Evolutionary conservation across 1,140 invertebrate species (phyloP).

Genomic region (Magallana gigas): DNA sequence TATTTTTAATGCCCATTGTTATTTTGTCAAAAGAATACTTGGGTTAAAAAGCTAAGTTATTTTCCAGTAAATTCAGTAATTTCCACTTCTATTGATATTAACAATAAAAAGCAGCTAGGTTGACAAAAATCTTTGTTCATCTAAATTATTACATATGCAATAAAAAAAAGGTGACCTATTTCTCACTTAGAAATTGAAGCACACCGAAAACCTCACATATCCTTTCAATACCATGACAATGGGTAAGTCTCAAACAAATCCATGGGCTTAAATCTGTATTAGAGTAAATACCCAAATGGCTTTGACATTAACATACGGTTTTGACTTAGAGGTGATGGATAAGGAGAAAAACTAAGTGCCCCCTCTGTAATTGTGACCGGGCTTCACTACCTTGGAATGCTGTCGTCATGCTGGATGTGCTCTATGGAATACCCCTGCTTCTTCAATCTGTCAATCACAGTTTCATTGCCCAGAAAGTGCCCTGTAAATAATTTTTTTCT

Average conservation of each 20-base stretch:
- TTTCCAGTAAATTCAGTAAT: no score
- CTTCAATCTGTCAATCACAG: conserved; percentile 80
- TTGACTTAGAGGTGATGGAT: conserved; percentile 22
- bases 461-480: conserved; percentile 81
- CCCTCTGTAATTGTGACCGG: not conserved
- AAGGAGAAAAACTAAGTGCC: conserved; percentile 70
- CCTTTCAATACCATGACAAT: conserved; percentile 19
- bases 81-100: no score
- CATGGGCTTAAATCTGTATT: conserved; percentile 17
- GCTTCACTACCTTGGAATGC: conserved; percentile 66
- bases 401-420: conserved; percentile 75
- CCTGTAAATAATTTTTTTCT: conserved; percentile 72
- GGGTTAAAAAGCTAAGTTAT: no score
- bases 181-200: not conserved
- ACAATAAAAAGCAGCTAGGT: no score
- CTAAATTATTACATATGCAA: not conserved
- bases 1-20: no score
- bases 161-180: conserved; percentile 6
- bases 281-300: conserved; percentile 20
- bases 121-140: no score
- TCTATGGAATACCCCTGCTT: conserved; percentile 77
- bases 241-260: not conserved
- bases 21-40: no score
- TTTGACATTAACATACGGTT: conserved; percentile 5
- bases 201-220: not conserved